phyloP scores from a whole-genome alignment of 2,888 invertebrate genomes.

The Trissoscelio sp. region DNA sequence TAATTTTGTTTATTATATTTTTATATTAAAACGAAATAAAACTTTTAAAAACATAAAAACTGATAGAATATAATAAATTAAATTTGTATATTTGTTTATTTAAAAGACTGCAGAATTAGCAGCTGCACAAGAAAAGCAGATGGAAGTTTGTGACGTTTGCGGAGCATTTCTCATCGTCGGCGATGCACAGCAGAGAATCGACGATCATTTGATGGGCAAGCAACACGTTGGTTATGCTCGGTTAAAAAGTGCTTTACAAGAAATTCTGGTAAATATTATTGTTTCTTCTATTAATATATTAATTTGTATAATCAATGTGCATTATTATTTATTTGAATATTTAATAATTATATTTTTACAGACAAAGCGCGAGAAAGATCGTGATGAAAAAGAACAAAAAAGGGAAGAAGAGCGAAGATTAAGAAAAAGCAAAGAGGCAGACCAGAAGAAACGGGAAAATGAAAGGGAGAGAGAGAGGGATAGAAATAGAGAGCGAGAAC shows the following conservation, averaged over 20 bases:
- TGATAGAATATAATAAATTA: too few relatives aligned
- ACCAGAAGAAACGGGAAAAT: slow-evolving; percentile 77
- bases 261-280: slow-evolving; percentile 83
- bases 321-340: neutral
- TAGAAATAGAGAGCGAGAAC: slow-evolving; percentile 71
- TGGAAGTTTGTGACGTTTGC: slow-evolving; percentile 99
- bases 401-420: slow-evolving; percentile 84
- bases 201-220: slow-evolving; percentile 99
- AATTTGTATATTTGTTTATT: slow-evolving; percentile 1
- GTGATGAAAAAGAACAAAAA: slow-evolving; percentile 85
- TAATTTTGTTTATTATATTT: too few relatives aligned
- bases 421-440: slow-evolving; percentile 80
- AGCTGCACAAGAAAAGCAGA: slow-evolving; percentile 96
- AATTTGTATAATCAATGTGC: too few relatives aligned
- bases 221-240: slow-evolving; percentile 96
- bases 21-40: too few relatives aligned
- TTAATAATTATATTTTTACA: slow-evolving; percentile 69
- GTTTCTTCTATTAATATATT: too few relatives aligned
- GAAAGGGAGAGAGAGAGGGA: slow-evolving; percentile 75
- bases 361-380: slow-evolving; percentile 84
- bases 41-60: too few relatives aligned
- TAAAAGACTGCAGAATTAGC: slow-evolving; percentile 90
- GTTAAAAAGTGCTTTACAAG: slow-evolving; percentile 85
- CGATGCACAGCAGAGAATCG: slow-evolving; percentile 98
- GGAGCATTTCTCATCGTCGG: slow-evolving; percentile 99